Evolutionary conservation across 64 coral and sea anemone genomes (phyloP).

Genomic region (Trachythela sp.): DNA sequence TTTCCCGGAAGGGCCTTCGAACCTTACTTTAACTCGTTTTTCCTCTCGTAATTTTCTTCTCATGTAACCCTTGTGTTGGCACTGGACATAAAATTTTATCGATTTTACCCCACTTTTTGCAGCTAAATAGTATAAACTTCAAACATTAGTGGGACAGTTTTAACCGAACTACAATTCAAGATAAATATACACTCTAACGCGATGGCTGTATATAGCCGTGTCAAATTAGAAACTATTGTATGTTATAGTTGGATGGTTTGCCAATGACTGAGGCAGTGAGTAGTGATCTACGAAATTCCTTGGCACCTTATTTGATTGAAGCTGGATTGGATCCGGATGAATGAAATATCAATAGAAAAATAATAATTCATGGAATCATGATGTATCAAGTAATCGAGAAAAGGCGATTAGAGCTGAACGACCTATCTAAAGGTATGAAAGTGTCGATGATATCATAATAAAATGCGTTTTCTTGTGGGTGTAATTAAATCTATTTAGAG

Average conservation of each 20-base stretch:
- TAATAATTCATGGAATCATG: slow-evolving; percentile 34
- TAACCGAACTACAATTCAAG: too few species aligned
- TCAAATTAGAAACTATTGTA: not conserved
- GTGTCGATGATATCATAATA: too few species aligned
- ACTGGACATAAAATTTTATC: too few species aligned
- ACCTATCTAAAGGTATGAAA: slow-evolving; percentile 34
- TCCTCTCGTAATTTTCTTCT: too few species aligned
- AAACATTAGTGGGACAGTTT: too few species aligned
- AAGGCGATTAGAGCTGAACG: slow-evolving; percentile 35
- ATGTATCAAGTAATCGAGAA: slow-evolving; percentile 51
- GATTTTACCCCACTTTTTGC: too few species aligned
- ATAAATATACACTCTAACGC: too few species aligned
- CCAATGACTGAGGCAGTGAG: not conserved
- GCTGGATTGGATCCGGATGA: slow-evolving; percentile 45
- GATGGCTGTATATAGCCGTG: not conserved
- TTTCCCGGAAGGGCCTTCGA: too few species aligned
- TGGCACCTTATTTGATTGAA: slow-evolving; percentile 40
- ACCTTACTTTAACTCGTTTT: too few species aligned
- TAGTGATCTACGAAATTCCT: slow-evolving; percentile 2
- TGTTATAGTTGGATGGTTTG: slow-evolving; percentile 36
- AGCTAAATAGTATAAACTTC: too few species aligned
- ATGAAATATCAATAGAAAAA: not conserved
- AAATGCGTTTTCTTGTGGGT: not conserved
- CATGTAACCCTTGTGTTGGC: too few species aligned
- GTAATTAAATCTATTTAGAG: not conserved